A percentile compares a stretch with the other conserved stretches of the same genome.
These are phyloP conservation scores for Globia sparganii DNA, from an alignment of 2,888 invertebrate species.

Conservation along the genomic window DNA sequence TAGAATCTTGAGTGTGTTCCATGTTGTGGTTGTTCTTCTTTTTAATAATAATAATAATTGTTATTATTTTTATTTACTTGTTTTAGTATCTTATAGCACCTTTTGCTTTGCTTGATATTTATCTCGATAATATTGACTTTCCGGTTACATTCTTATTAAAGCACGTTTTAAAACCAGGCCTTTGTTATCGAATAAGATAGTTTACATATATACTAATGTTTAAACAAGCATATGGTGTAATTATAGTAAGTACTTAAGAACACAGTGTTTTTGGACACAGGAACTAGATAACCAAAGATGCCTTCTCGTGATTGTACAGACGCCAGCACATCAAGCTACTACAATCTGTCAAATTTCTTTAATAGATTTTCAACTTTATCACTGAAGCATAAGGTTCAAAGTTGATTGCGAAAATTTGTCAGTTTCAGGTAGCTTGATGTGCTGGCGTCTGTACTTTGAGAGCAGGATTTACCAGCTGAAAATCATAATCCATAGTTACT, in stretches of 20 bases:
- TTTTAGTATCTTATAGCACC: neutral
- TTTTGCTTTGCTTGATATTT: too few species aligned
- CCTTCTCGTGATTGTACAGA: neutral
- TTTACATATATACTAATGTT: neutral
- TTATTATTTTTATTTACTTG: neutral
- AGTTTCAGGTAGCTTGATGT: too few species aligned
- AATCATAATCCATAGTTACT: neutral
- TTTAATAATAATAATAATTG: neutral
- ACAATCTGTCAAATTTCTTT: too few species aligned
- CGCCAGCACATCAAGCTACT: too few species aligned
- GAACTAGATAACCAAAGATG: neutral
- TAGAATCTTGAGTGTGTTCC: constrained; percentile 7
- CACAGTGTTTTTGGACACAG: neutral
- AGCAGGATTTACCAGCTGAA: neutral
- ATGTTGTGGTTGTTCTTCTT: neutral
- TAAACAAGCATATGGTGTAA: neutral
- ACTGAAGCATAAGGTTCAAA: too few species aligned
- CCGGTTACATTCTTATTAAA: too few species aligned
- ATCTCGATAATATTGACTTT: too few species aligned
- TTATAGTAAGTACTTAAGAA: neutral
- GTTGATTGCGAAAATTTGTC: too few species aligned
- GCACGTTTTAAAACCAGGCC: too few species aligned
- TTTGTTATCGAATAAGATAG: neutral
- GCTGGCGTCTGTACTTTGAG: too few species aligned
- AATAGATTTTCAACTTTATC: too few species aligned